A percentile compares a stretch with the other conserved stretches of the same genome.
phyloP scores from a whole-genome alignment of 2,113 vertebrate species.

The Paracanthobrama guichenoti region DNA sequence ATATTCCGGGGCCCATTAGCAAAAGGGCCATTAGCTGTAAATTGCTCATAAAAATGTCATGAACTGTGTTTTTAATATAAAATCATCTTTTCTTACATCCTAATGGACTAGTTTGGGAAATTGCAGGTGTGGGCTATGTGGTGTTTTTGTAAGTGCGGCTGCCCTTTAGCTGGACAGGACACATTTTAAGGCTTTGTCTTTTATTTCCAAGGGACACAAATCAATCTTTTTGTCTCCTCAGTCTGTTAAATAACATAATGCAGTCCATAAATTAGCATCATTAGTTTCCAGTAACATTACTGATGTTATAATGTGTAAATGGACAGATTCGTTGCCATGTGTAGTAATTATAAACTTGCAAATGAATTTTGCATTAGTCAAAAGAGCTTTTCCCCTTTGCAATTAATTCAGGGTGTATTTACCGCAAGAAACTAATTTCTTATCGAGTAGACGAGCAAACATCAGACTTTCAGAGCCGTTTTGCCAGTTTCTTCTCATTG shows the following conservation, averaged over 20 bases:
- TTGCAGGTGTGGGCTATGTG: not conserved
- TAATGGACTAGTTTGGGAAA: constrained; percentile 33
- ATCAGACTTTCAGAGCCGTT: not conserved
- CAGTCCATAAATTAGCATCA: constrained; percentile 32
- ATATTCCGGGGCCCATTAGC: constrained; percentile 20
- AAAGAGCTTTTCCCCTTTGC: constrained; percentile 19
- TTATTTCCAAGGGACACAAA: not conserved
- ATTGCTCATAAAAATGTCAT: constrained; percentile 9
- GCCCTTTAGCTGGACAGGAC: constrained; percentile 37
- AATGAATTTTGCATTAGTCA: constrained; percentile 41
- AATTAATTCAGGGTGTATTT: constrained; percentile 17
- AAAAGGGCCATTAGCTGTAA: constrained; percentile 3
- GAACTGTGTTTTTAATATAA: not conserved
- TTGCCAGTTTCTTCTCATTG: constrained; percentile 6
- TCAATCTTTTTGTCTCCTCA: not conserved
- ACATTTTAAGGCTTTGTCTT: constrained; percentile 1
- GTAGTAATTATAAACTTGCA: constrained; percentile 28
- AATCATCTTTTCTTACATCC: not conserved
- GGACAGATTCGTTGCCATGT: not conserved
- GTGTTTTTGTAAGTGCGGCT: constrained; percentile 7
- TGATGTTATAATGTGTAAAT: constrained; percentile 18
- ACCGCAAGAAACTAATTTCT: not conserved
- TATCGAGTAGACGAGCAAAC: constrained; percentile 8
- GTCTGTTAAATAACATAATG: constrained; percentile 42
- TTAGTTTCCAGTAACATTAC: constrained; percentile 41